Base-by-base conservation (phyloP, 2,113 vertebrate genomes). In the Ptilonorhynchus violaceus region DNA sequence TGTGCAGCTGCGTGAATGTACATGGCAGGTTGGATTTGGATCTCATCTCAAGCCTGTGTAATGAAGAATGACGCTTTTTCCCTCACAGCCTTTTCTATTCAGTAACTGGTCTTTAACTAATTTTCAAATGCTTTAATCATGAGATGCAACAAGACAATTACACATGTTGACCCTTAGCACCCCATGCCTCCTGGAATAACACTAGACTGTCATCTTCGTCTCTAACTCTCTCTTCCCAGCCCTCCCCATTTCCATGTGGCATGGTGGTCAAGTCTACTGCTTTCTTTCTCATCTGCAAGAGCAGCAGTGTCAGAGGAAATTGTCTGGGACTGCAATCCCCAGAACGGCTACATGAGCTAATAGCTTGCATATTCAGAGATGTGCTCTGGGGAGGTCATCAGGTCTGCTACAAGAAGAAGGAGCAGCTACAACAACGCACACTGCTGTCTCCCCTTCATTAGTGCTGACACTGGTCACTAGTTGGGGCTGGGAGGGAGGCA, bases 71-170 rank as follows among this genome's bases (percentile, higher is more conserved):
- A 41, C 1, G 8, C 59, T 39, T 74, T 80, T 93, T 85, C 39
- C 62, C 68, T 93, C 70, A 37, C 52, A 85, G 96, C 47, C 47
- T 68, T 89, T 68, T 94, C 85, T 56, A 67, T 55, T 93, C 91
- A 91, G 49, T 80, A 95, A 94, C 86, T 91, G 56, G 86, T 95
- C 84, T 90, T 95, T 95, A 96, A 85, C 49, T 90, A 84, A 96
- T 95, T 97, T 97, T 94, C 56, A 89, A 73, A 53, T 16, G 62
- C 62, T 95, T 90, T 94, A 90, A 77, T 94, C 79, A 80, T 52
- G 78, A 64, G 80, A 77, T 68, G 78, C 92, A 97, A 68, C 41
- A 52, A 94, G 85, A 67, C 75, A 92, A 96, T 73, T 79, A 86
- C 72, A 52, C 49, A 49, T 76, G 46, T 70, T 84, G 93, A 92